These are phyloP conservation scores for Acrobeloides nanus DNA, from an alignment of 2,888 invertebrate genomes.

Conservation along the genomic window DNA sequence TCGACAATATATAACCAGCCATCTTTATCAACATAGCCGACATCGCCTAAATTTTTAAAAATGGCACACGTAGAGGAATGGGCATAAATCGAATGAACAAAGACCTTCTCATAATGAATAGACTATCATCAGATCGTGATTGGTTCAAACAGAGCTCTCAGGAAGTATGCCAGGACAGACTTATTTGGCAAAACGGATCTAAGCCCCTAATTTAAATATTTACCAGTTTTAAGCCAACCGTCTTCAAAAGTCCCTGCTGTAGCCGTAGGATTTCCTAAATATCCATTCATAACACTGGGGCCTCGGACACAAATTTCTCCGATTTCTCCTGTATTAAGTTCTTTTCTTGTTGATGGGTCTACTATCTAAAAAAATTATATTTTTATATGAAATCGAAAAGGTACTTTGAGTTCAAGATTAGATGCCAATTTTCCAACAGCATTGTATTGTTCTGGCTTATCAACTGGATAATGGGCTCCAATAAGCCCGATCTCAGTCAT, in stretches of 20 bases:
- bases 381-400: not conserved
- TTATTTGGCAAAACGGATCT: too few species aligned
- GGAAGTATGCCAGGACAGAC: too few species aligned
- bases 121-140: too few species aligned
- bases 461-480: slow-evolving; percentile 24
- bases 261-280: slow-evolving; percentile 68
- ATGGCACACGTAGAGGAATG: too few species aligned
- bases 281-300: slow-evolving; percentile 60
- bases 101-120: too few species aligned
- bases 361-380: slow-evolving; percentile 31
- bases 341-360: slow-evolving; percentile 54
- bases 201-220: not conserved
- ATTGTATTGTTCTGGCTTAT: not conserved
- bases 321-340: slow-evolving; percentile 4
- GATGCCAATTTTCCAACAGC: slow-evolving; percentile 13
- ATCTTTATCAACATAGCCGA: slow-evolving; percentile 72
- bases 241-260: slow-evolving; percentile 67
- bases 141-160: too few species aligned
- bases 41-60: slow-evolving; percentile 46
- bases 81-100: too few species aligned
- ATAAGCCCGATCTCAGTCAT: slow-evolving; percentile 30
- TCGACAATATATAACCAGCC: slow-evolving; percentile 73
- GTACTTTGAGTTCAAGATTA: slow-evolving; percentile 22
- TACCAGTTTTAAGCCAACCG: slow-evolving; percentile 68
- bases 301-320: slow-evolving; percentile 73